Percentiles rank a stretch among this genome's conserved stretches.
Evolutionary conservation across 2,113 vertebrate species (phyloP).

Genomic region (Callorhinus ursinus): DNA sequence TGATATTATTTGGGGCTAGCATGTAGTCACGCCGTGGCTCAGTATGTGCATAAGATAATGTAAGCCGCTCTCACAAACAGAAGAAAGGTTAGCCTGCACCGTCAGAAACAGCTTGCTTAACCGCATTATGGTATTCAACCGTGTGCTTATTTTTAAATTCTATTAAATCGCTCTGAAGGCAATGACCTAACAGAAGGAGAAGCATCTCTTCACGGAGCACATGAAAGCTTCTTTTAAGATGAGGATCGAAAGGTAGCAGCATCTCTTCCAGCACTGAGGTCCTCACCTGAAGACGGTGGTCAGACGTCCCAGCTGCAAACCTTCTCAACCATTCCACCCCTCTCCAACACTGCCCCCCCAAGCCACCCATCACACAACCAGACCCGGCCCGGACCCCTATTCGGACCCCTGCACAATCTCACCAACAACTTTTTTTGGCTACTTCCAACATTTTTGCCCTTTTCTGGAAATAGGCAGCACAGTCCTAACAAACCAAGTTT

Average conservation of each 20-base stretch:
- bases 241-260: neutral
- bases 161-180: conserved; percentile 3
- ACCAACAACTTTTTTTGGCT: neutral
- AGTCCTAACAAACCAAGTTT: neutral
- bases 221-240: neutral
- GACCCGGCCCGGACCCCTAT: neutral
- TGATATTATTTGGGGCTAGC: conserved; percentile 44
- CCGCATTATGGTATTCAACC: conserved; percentile 55
- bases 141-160: conserved; percentile 67
- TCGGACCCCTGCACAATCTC: neutral
- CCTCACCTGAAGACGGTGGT: neutral
- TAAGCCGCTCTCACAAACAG: conserved; percentile 51
- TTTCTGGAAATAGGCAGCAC: neutral
- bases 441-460: neutral
- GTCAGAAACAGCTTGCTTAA: conserved; percentile 65
- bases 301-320: neutral
- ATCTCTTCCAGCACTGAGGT: neutral
- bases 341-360: neutral
- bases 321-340: neutral
- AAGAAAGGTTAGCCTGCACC: conserved; percentile 61
- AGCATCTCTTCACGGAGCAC: neutral
- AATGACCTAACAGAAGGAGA: conserved; percentile 50
- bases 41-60: conserved; percentile 44
- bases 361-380: neutral
- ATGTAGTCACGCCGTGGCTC: conserved; percentile 41